Base-by-base conservation (phyloP, 1,140 invertebrate species). In the Littorina saxatilis region DNA sequence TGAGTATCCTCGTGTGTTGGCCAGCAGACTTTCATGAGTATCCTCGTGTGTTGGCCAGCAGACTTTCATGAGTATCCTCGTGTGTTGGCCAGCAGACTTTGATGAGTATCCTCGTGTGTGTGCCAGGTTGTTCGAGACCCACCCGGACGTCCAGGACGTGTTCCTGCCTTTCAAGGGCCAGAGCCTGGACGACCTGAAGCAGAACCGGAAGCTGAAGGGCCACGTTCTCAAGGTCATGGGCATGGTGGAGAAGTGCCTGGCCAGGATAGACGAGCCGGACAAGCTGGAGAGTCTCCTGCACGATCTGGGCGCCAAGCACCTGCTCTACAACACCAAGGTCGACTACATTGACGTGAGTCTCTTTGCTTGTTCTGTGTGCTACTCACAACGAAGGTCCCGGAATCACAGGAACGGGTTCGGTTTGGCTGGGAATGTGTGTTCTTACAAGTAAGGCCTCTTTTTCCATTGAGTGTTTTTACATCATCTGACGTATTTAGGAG, bases 41-140 rank as follows among this genome's bases (percentile, higher is more conserved):
- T n/a, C n/a, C n/a, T n/a, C n/a, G n/a, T n/a, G n/a, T n/a, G n/a
- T n/a, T n/a, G n/a, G n/a, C n/a, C n/a, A n/a, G n/a, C n/a, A n/a
- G n/a, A n/a, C n/a, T n/a, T n/a, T n/a, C n/a, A n/a, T n/a, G n/a
- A n/a, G n/a, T n/a, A n/a, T n/a, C n/a, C n/a, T n/a, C n/a, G n/a
- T n/a, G n/a, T n/a, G n/a, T n/a, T n/a, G n/a, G n/a, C n/a, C n/a
- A n/a, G n/a, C n/a, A n/a, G n/a, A n/a, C n/a, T n/a, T n/a, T n/a
- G n/a, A n/a, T n/a, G n/a, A n/a, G n/a, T n/a, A n/a, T n/a, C n/a
- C n/a, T n/a, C n/a, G n/a, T n/a, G n/a, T n/a, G n/a, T n/a, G n/a
- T n/a, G n/a, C n/a, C 90, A 94, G 94, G 63, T 86, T 94, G 63
- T 94, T 94, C 82, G 94, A 94, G 82, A 94, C 94, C 0, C 94